A percentile compares a stretch with the other conserved stretches of the same genome.
These are phyloP conservation scores for Mylabris phalerata DNA, from an alignment of 1,140 invertebrate species.

Conservation along the genomic window DNA sequence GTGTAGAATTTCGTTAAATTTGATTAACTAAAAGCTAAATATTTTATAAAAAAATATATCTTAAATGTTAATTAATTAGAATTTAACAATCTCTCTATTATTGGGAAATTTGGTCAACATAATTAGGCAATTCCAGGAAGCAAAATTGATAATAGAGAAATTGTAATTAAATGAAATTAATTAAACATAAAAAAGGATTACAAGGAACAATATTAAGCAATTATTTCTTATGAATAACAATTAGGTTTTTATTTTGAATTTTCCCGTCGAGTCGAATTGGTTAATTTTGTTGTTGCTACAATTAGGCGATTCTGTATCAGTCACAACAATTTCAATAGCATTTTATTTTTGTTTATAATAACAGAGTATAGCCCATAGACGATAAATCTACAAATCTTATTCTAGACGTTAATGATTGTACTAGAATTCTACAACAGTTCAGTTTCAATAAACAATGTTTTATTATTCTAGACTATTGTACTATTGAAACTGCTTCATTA, in stretches of 20 bases:
- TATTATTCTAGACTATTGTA: neutral
- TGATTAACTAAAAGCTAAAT: no score
- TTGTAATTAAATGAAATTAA: neutral
- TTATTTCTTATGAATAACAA: slow-evolving; percentile 5
- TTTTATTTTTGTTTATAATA: slow-evolving; percentile 4
- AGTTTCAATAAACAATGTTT: slow-evolving; percentile 7
- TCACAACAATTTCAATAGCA: slow-evolving; percentile 19
- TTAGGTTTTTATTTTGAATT: slow-evolving; percentile 3
- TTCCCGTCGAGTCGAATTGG: no score
- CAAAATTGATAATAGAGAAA: no score
- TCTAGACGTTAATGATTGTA: slow-evolving; percentile 10
- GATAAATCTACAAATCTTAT: slow-evolving; percentile 4
- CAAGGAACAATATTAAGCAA: slow-evolving; percentile 12
- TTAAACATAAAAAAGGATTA: neutral
- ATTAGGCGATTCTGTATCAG: slow-evolving; percentile 23
- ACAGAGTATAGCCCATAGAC: slow-evolving; percentile 5
- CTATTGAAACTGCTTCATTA: slow-evolving; percentile 10
- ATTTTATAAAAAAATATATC: no score
- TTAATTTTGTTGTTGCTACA: neutral
- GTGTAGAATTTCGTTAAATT: no score
- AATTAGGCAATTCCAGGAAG: no score
- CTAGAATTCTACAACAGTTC: slow-evolving; percentile 10
- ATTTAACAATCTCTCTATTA: no score
- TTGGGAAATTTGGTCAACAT: no score
- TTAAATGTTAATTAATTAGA: no score